phyloP scores from a whole-genome alignment of 2,888 invertebrate genomes.

The Hyppa rectilinea region DNA sequence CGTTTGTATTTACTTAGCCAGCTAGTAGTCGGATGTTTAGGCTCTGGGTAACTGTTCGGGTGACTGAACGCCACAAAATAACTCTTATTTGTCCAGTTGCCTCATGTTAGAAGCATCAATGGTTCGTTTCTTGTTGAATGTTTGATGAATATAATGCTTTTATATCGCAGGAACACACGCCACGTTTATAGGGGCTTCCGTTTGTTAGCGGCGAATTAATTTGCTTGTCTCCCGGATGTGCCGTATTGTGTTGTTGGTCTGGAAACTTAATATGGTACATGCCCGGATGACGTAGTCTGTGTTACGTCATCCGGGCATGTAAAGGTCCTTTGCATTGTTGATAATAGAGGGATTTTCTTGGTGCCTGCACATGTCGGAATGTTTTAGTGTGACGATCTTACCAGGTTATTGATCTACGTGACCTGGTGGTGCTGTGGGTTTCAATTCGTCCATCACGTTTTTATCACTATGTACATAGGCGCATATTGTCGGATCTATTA shows the following conservation, averaged over 20 bases:
- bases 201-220: slow-evolving; percentile 71
- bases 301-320: slow-evolving; percentile 49
- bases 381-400: slow-evolving; percentile 23
- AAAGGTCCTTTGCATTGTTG: not conserved
- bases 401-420: slow-evolving; percentile 4
- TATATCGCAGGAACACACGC: slow-evolving; percentile 71
- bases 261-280: slow-evolving; percentile 63
- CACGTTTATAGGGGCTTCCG: slow-evolving; percentile 73
- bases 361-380: not conserved
- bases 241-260: slow-evolving; percentile 66
- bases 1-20: slow-evolving; percentile 48
- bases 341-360: not conserved
- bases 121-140: slow-evolving; percentile 21
- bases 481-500: not conserved
- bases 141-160: slow-evolving; percentile 51
- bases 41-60: slow-evolving; percentile 22
- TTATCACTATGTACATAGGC: not conserved
- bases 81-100: slow-evolving; percentile 35
- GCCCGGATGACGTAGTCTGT: too few species aligned
- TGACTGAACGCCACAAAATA: slow-evolving; percentile 52
- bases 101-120: slow-evolving; percentile 24
- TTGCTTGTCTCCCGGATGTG: slow-evolving; percentile 69
- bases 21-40: slow-evolving; percentile 40
- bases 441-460: not conserved
- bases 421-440: not conserved